Percentiles rank a stretch among this genome's conserved stretches.
These are phyloP conservation scores for Lethrus apterus DNA, from an alignment of 1,140 invertebrate species.

Conservation along the genomic window DNA sequence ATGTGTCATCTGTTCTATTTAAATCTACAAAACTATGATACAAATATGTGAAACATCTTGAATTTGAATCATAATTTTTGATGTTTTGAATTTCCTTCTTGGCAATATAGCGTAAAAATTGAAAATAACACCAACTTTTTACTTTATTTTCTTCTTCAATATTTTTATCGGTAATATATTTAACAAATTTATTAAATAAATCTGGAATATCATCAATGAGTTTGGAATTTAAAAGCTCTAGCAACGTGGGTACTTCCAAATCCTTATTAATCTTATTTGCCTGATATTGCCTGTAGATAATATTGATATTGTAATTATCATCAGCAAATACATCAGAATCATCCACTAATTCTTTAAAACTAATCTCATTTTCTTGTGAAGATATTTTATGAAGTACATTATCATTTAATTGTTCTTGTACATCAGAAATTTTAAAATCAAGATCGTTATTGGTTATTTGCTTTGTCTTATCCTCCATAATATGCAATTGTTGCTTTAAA, in stretches of 20 bases:
- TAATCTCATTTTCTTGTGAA: neutral
- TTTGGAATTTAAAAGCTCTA: slow-evolving; percentile 5
- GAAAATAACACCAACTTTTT: slow-evolving; percentile 28
- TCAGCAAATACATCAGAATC: neutral
- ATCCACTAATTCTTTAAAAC: neutral
- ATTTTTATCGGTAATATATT: slow-evolving; percentile 20
- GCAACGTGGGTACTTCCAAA: slow-evolving; percentile 18
- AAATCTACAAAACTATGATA: slow-evolving; percentile 23
- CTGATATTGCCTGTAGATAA: slow-evolving; percentile 24
- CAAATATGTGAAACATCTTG: slow-evolving; percentile 22
- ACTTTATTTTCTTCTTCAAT: slow-evolving; percentile 19
- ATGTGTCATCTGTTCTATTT: slow-evolving; percentile 22
- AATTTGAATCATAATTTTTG: slow-evolving; percentile 15
- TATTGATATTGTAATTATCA: slow-evolving; percentile 10
- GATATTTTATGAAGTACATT: no score
- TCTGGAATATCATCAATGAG: slow-evolving; percentile 11
- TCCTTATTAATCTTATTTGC: slow-evolving; percentile 19
- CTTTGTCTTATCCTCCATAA: neutral
- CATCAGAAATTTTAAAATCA: no score
- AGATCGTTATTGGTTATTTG: neutral
- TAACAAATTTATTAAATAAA: slow-evolving; percentile 19
- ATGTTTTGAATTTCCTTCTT: slow-evolving; percentile 17
- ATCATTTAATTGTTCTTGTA: no score
- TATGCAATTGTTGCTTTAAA: no score
- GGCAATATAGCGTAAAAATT: slow-evolving; percentile 27